Conservation (phyloP, 2,888 invertebrate species). For the Drosophila yooni region DNA sequence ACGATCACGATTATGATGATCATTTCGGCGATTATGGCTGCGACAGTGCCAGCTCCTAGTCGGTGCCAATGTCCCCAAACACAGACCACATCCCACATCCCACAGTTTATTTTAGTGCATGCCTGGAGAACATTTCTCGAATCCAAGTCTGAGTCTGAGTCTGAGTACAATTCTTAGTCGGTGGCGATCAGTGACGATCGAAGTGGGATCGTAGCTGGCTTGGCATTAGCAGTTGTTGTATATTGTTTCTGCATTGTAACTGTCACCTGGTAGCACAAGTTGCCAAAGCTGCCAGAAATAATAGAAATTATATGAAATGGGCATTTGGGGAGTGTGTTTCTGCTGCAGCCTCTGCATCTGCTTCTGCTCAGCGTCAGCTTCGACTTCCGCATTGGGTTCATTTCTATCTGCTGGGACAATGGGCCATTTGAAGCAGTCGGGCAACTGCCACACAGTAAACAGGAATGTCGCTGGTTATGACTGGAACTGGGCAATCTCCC, state of each 20-base stretch:
- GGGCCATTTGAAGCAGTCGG: constrained; percentile 58
- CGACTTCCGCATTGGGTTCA: constrained; percentile 72
- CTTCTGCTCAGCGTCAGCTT: constrained; percentile 15
- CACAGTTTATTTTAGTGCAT: constrained; percentile 32
- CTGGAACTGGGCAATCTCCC: constrained; percentile 52
- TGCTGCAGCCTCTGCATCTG: constrained; percentile 67
- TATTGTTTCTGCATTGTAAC: constrained; percentile 78
- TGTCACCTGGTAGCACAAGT: constrained; percentile 73
- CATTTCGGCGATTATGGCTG: constrained; percentile 67
- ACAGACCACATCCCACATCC: constrained; percentile 15
- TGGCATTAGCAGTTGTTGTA: constrained; percentile 62
- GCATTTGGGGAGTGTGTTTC: constrained; percentile 74
- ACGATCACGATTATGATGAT: constrained; percentile 78
- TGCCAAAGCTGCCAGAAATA: constrained; percentile 75
- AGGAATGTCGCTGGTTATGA: constrained; percentile 37
- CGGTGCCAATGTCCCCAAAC: constrained; percentile 66
- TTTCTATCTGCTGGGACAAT: constrained; percentile 53
- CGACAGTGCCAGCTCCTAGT: constrained; percentile 45
- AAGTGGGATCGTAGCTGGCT: constrained; percentile 38
- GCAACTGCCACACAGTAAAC: constrained; percentile 3
- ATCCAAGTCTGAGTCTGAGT: constrained; percentile 12
- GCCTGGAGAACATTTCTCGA: constrained; percentile 44
- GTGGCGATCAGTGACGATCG: constrained; percentile 58
- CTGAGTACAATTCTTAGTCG: constrained; percentile 26
- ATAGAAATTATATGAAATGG: constrained; percentile 78